Percentiles rank a stretch among this genome's conserved stretches.
Conservation (phyloP, 1,140 invertebrate genomes). For the Caenorhabditis briggsae region DNA sequence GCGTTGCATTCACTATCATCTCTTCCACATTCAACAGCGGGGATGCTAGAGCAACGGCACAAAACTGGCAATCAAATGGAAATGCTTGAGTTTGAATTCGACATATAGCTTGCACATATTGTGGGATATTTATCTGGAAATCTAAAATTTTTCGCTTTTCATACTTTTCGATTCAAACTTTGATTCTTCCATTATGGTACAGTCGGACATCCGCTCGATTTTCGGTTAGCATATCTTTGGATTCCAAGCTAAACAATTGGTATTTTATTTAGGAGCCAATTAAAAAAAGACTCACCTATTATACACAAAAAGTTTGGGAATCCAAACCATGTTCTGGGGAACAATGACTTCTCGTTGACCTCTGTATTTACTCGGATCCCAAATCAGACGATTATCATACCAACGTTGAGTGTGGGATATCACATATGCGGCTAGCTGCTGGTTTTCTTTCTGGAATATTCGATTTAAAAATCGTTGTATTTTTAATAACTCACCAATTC, state of each 20-base stretch:
- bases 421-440: constrained; percentile 72
- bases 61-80: constrained; percentile 70
- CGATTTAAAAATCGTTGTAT: neutral
- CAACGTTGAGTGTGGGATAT: constrained; percentile 69
- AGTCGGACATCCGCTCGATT: constrained; percentile 72
- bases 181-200: constrained; percentile 65
- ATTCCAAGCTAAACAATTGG: constrained; percentile 70
- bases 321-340: constrained; percentile 69
- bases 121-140: constrained; percentile 75
- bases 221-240: constrained; percentile 75
- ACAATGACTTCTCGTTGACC: constrained; percentile 68
- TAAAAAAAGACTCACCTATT: constrained; percentile 65
- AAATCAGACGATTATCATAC: constrained; percentile 66
- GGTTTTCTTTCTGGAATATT: constrained; percentile 69
- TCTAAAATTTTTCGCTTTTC: neutral
- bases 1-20: constrained; percentile 72
- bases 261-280: neutral
- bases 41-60: constrained; percentile 75
- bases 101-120: constrained; percentile 71
- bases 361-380: constrained; percentile 69
- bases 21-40: constrained; percentile 72
- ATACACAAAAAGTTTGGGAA: constrained; percentile 74
- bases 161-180: constrained; percentile 7
- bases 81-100: constrained; percentile 63
- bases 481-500: constrained; percentile 63